A percentile compares a stretch with the other conserved stretches of the same genome.
phyloP scores from a whole-genome alignment of 2,797 vertebrate genomes.

The Rallus crepitans region DNA sequence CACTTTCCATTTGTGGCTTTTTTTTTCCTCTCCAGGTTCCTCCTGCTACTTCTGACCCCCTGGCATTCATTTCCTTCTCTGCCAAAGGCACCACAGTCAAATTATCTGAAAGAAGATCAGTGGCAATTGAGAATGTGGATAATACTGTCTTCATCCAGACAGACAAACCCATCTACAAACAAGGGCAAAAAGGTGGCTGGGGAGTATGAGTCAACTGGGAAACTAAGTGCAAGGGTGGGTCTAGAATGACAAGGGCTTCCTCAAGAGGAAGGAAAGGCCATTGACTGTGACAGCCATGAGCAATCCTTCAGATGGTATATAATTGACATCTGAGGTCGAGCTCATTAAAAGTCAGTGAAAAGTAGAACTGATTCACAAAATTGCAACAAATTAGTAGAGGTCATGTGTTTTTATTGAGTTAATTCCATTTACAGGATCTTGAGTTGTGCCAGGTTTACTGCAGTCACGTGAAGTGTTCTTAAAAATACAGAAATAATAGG shows the following conservation, averaged over 20 bases:
- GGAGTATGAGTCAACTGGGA: not conserved
- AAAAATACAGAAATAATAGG: not conserved
- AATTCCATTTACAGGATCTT: not conserved
- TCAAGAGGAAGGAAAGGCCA: not conserved
- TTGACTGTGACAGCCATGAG: not conserved
- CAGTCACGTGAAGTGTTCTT: not conserved
- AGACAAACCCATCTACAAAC: slow-evolving; percentile 76
- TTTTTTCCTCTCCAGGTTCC: slow-evolving; percentile 48
- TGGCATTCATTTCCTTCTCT: slow-evolving; percentile 75
- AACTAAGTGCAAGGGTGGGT: not conserved
- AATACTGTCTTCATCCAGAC: slow-evolving; percentile 69
- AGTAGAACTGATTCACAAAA: not conserved
- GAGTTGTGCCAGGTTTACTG: not conserved
- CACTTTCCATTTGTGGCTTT: not conserved
- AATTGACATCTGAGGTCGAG: not conserved
- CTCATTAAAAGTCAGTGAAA: not conserved
- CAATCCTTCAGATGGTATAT: not conserved
- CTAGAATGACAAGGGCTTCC: not conserved
- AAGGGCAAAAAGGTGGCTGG: slow-evolving; percentile 68
- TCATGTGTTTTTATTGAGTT: not conserved
- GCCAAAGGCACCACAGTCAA: slow-evolving; percentile 53
- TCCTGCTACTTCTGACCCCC: slow-evolving; percentile 11
- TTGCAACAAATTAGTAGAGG: not conserved
- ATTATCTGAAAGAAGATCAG: slow-evolving; percentile 62
- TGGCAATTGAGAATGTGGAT: slow-evolving; percentile 59